phyloP scores from a whole-genome alignment of 2,113 vertebrate species.

The Clarias batrachus region DNA sequence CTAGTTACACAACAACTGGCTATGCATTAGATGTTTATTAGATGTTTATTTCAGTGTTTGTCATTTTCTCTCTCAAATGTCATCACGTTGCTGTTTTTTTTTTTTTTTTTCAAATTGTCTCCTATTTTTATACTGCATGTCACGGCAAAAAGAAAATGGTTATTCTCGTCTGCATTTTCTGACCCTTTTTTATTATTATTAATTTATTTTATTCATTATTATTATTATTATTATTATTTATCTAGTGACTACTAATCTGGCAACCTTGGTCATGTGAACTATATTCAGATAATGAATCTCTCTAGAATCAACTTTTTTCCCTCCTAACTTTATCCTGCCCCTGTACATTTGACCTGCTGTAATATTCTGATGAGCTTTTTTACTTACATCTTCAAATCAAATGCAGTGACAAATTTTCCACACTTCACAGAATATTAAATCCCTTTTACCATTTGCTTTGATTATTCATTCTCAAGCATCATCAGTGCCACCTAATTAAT shows the following conservation, averaged over 20 bases:
- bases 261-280: background rate
- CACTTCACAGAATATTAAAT: background rate
- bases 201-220: background rate
- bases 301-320: background rate
- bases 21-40: background rate
- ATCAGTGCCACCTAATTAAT: conserved; percentile 21
- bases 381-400: background rate
- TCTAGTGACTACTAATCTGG: background rate
- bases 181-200: background rate
- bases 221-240: background rate
- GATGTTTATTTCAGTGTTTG: background rate
- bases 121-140: background rate
- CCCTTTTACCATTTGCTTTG: background rate
- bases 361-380: background rate
- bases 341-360: background rate
- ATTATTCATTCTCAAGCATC: background rate
- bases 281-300: background rate
- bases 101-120: background rate
- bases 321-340: background rate
- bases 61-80: background rate
- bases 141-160: background rate
- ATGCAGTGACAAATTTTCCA: background rate
- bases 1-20: background rate
- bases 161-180: background rate
- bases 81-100: background rate